These are phyloP conservation scores for Heliopora coerulea DNA, from an alignment of 92 coral and sea anemone species.

Conservation along the genomic window DNA sequence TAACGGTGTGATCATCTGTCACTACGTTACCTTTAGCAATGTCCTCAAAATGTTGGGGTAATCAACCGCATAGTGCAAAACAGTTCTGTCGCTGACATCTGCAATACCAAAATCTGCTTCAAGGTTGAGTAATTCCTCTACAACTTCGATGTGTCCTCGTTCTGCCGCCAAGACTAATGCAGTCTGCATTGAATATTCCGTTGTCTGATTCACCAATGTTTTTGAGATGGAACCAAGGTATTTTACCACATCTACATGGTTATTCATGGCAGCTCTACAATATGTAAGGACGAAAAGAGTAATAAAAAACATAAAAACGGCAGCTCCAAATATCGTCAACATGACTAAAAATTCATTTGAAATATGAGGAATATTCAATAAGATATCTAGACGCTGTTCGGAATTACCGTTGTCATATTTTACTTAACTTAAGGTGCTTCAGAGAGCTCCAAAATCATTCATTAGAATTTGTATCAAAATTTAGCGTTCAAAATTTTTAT, in stretches of 20 bases:
- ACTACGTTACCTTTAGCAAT: slow-evolving; percentile 9
- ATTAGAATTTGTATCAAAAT: too few relatives aligned
- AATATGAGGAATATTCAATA: too few relatives aligned
- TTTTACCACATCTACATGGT: slow-evolving; percentile 3
- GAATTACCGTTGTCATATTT: too few relatives aligned
- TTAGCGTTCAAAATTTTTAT: too few relatives aligned
- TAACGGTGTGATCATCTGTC: too few relatives aligned
- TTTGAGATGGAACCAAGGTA: slow-evolving; percentile 5
- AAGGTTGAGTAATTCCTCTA: slow-evolving; percentile 19
- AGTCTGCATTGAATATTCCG: slow-evolving; percentile 6
- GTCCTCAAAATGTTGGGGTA: slow-evolving; percentile 11
- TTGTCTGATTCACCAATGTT: slow-evolving; percentile 17
- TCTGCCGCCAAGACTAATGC: slow-evolving; percentile 19
- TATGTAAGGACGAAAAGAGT: background rate
- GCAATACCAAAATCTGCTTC: slow-evolving; percentile 14
- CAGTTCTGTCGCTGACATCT: slow-evolving; percentile 15
- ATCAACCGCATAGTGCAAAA: slow-evolving; percentile 12
- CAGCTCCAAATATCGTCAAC: too few relatives aligned
- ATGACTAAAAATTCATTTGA: too few relatives aligned
- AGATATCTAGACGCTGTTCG: too few relatives aligned
- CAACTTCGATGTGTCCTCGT: slow-evolving; percentile 22
- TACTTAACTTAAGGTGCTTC: too few relatives aligned
- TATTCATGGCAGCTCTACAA: slow-evolving; percentile 15
- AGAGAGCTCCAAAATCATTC: too few relatives aligned
- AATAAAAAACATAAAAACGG: too few relatives aligned